phyloP scores from a whole-genome alignment of 2,113 vertebrate species.

The Cebus imitator region DNA sequence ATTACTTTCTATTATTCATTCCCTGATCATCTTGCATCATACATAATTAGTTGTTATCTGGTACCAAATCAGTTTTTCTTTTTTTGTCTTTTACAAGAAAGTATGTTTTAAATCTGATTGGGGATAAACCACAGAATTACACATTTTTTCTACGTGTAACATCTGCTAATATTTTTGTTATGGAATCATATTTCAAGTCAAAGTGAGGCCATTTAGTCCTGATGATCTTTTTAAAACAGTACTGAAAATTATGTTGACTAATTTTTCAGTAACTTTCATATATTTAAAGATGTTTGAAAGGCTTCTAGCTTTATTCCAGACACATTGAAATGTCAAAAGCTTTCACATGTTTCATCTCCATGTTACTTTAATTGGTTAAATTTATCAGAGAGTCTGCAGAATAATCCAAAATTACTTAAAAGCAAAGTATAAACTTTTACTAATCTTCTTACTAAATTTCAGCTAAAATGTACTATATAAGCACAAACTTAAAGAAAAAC shows the following conservation, averaged over 20 bases:
- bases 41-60: conserved; percentile 75
- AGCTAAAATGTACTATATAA: conserved; percentile 49
- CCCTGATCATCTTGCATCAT: conserved; percentile 77
- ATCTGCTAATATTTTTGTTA: conserved; percentile 47
- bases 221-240: conserved; percentile 19
- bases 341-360: conserved; percentile 37
- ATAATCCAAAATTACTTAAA: conserved; percentile 55
- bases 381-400: conserved; percentile 31
- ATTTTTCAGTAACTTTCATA: not conserved
- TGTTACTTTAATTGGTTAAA: conserved; percentile 1
- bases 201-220: conserved; percentile 29
- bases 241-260: not conserved
- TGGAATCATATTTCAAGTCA: conserved; percentile 64
- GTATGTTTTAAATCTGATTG: conserved; percentile 56
- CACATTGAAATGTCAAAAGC: conserved; percentile 23
- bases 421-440: not conserved
- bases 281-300: conserved; percentile 30
- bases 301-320: not conserved
- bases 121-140: conserved; percentile 51
- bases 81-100: conserved; percentile 75
- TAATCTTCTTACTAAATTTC: conserved; percentile 35
- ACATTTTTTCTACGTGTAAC: not conserved
- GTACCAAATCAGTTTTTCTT: conserved; percentile 80
- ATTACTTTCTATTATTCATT: conserved; percentile 54
- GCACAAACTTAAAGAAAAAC: not conserved